These are phyloP conservation scores for Todiramphus chloris DNA, from an alignment of 2,113 vertebrate genomes.

Conservation along the genomic window DNA sequence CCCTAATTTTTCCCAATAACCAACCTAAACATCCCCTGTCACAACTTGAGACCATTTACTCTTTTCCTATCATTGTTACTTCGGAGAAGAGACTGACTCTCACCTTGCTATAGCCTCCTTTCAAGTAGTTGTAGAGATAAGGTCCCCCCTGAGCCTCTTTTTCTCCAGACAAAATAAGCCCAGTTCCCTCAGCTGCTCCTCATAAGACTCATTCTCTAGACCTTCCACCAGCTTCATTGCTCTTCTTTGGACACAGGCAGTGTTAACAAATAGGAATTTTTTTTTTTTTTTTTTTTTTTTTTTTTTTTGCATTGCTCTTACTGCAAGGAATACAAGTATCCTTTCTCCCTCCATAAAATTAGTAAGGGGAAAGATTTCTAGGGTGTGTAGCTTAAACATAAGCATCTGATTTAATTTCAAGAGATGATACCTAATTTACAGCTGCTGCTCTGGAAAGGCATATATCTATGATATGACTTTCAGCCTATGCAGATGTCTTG, in stretches of 20 bases:
- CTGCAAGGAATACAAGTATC: background rate
- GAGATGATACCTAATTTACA: background rate
- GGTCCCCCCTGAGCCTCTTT: background rate
- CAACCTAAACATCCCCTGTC: background rate
- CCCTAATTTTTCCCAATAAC: background rate
- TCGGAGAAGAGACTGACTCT: background rate
- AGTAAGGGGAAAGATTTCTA: background rate
- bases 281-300: background rate
- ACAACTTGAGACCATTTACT: background rate
- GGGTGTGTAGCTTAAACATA: background rate
- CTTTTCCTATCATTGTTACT: background rate
- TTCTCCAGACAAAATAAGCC: background rate
- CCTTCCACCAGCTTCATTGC: background rate
- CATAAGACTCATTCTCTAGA: background rate
- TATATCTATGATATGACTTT: background rate
- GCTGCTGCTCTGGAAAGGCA: background rate
- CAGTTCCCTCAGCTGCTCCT: background rate
- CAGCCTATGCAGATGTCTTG: background rate
- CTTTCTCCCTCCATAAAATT: background rate
- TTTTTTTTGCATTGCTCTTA: background rate
- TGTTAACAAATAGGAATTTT: background rate
- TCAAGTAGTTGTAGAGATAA: background rate
- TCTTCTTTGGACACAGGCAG: background rate
- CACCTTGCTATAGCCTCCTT: background rate
- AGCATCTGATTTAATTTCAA: background rate